Percentiles rank a stretch among this genome's conserved stretches.
Conservation (phyloP, 2,797 vertebrate species). For the Hafferia zeledoni region DNA sequence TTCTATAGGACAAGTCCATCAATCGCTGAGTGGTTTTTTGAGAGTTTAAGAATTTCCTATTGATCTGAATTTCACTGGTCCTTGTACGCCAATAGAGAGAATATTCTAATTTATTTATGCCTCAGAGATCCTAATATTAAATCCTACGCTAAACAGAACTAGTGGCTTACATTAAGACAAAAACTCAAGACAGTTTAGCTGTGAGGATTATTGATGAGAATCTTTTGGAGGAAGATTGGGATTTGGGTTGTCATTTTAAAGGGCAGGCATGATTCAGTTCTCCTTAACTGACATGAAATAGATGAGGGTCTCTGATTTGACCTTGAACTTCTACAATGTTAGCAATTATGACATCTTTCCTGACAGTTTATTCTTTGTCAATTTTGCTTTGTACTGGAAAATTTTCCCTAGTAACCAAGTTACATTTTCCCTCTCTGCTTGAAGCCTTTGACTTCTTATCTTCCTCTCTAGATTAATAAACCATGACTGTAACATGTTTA, state of each 20-base stretch:
- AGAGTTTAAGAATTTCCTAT: not conserved
- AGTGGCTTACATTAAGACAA: not conserved
- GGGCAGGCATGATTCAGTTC: not conserved
- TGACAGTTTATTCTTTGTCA: not conserved
- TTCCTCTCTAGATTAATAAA: not conserved
- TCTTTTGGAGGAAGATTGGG: not conserved
- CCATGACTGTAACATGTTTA: not conserved
- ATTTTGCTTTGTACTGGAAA: not conserved
- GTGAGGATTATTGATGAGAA: not conserved
- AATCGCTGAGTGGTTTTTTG: not conserved
- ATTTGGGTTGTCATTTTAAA: not conserved
- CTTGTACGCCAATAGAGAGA: not conserved
- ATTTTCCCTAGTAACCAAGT: not conserved
- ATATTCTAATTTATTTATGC: not conserved
- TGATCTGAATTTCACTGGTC: not conserved
- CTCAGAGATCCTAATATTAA: not conserved
- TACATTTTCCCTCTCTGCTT: not conserved
- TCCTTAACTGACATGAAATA: not conserved
- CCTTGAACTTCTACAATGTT: not conserved
- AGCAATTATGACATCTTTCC: not conserved
- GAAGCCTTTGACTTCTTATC: constrained; percentile 10
- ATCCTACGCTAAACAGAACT: not conserved
- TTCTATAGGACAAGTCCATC: not conserved
- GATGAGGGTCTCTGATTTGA: not conserved
- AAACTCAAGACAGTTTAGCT: not conserved